These are phyloP conservation scores for Anniella stebbinsi DNA, from an alignment of 2,797 vertebrate genomes.

Conservation along the genomic window DNA sequence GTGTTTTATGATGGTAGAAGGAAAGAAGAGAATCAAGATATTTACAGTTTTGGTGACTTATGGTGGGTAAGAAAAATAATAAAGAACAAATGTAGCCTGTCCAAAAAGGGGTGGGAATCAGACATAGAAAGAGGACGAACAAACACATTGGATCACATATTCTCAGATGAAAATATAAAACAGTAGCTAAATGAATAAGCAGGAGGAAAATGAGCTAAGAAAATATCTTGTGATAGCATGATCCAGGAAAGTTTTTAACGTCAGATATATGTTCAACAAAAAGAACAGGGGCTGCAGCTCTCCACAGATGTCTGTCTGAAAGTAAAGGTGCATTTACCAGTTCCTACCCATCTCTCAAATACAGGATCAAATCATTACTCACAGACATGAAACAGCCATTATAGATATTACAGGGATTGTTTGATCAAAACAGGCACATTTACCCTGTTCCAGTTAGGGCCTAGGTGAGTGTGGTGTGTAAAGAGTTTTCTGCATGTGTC, in stretches of 20 bases:
- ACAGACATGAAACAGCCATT: not conserved
- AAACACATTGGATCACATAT: conserved; percentile 5
- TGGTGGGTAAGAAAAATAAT: conserved; percentile 1
- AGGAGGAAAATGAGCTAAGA: not conserved
- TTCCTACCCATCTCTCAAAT: not conserved
- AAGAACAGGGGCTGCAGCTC: not conserved
- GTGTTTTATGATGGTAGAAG: not conserved
- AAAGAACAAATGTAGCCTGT: conserved; percentile 3
- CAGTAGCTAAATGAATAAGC: not conserved
- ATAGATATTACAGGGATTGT: not conserved
- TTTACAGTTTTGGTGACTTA: conserved; percentile 27
- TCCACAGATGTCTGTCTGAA: not conserved
- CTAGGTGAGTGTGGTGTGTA: not conserved
- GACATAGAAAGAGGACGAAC: conserved; percentile 14
- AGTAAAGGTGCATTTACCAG: not conserved
- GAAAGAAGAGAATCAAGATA: not conserved
- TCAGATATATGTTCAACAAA: not conserved
- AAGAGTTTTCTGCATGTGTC: not conserved
- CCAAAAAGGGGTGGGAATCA: not conserved
- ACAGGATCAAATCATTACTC: not conserved
- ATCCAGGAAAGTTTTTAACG: not conserved
- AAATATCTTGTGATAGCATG: conserved; percentile 2
- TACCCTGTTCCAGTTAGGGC: not conserved
- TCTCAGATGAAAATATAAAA: conserved; percentile 16
- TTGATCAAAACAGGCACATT: not conserved